Evolutionary conservation across 2,113 vertebrate genomes (phyloP).

Genomic region (Tauraco erythrolophus): DNA sequence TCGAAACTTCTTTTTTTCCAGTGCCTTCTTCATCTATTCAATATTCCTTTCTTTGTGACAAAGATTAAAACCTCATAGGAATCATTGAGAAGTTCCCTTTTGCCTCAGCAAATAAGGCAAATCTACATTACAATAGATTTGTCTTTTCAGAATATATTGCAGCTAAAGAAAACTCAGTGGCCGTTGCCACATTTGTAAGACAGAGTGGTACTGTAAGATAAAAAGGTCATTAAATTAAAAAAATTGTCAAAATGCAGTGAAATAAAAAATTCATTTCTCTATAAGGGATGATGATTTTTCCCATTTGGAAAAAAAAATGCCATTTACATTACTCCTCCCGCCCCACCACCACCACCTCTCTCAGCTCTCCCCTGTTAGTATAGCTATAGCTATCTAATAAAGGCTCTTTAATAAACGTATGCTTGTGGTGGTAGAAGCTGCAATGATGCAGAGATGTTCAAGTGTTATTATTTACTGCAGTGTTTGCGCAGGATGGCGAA

Average conservation of each 20-base stretch:
- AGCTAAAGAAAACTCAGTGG: slow-evolving; percentile 62
- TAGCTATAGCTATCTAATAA: slow-evolving; percentile 81
- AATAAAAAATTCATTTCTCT: slow-evolving; percentile 65
- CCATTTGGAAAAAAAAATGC: slow-evolving; percentile 36
- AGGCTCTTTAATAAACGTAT: slow-evolving; percentile 96
- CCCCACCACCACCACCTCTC: slow-evolving; percentile 53
- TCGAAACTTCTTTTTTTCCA: slow-evolving; percentile 66
- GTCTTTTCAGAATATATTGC: slow-evolving; percentile 62
- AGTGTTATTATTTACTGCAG: slow-evolving; percentile 99
- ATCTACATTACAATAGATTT: slow-evolving; percentile 78
- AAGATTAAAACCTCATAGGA: slow-evolving; percentile 56
- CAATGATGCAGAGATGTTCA: slow-evolving; percentile 87
- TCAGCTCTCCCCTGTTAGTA: slow-evolving; percentile 70
- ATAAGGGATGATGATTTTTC: slow-evolving; percentile 64
- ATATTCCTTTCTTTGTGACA: slow-evolving; percentile 46
- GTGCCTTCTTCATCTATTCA: slow-evolving; percentile 62
- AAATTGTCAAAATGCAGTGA: slow-evolving; percentile 51
- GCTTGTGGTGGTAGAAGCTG: slow-evolving; percentile 83
- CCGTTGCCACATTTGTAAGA: slow-evolving; percentile 52
- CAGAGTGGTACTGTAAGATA: slow-evolving; percentile 51
- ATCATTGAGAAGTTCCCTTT: slow-evolving; percentile 59
- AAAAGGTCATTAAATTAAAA: slow-evolving; percentile 68
- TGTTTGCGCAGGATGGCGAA: slow-evolving; percentile 93
- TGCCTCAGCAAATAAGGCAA: slow-evolving; percentile 73
- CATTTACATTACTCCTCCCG: slow-evolving; percentile 47